A percentile compares a stretch with the other conserved stretches of the same genome.
These are phyloP conservation scores for Porites lutea DNA, from an alignment of 64 coral and sea anemone genomes.

Conservation along the genomic window DNA sequence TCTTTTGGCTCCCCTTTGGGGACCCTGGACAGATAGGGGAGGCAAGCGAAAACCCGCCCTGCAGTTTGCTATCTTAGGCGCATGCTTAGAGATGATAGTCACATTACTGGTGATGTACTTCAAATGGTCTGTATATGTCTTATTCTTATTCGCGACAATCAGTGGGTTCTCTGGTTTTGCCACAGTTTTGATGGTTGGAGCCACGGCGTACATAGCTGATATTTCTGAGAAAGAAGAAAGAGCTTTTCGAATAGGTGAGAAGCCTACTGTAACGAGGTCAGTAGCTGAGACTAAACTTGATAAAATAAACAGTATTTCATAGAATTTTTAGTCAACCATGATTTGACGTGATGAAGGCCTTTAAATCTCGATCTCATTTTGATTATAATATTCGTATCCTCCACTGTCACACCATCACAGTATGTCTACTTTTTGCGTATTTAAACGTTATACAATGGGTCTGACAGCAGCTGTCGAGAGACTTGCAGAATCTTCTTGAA, in stretches of 20 bases:
- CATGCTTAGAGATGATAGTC: slow-evolving; percentile 63
- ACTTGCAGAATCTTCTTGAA: too few species aligned
- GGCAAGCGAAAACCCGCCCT: slow-evolving; percentile 72
- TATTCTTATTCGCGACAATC: slow-evolving; percentile 62
- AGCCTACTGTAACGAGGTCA: too few species aligned
- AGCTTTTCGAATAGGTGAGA: slow-evolving; percentile 81
- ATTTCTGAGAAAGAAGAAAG: slow-evolving; percentile 52
- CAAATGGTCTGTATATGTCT: slow-evolving; percentile 61
- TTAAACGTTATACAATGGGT: too few species aligned
- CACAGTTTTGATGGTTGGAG: slow-evolving; percentile 60
- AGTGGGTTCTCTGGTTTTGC: slow-evolving; percentile 76
- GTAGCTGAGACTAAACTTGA: not conserved
- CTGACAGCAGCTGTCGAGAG: too few species aligned
- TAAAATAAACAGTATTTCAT: not conserved
- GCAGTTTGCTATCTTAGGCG: slow-evolving; percentile 61
- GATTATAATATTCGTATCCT: too few species aligned
- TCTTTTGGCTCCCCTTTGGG: slow-evolving; percentile 58
- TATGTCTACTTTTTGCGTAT: too few species aligned
- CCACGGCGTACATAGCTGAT: slow-evolving; percentile 82
- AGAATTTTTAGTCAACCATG: not conserved
- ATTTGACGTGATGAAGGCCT: not conserved
- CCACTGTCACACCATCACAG: too few species aligned
- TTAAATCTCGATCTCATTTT: too few species aligned
- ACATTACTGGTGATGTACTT: slow-evolving; percentile 76
- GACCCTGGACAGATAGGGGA: slow-evolving; percentile 81